Evolutionary conservation across 2,113 vertebrate species (phyloP).

Genomic region (Caretta caretta): DNA sequence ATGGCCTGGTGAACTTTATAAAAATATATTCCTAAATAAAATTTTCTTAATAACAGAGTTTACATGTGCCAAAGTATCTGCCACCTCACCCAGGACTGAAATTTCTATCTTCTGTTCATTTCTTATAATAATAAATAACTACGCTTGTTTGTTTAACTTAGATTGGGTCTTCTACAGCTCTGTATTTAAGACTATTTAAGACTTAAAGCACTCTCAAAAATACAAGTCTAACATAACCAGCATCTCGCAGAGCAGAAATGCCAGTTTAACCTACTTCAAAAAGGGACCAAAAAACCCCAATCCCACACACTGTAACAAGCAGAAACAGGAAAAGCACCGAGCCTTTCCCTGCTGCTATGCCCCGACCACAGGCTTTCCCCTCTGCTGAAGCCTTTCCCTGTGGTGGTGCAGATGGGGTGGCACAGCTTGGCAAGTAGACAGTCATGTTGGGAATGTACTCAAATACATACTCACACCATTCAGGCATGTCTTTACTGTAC

Average conservation of each 20-base stretch:
- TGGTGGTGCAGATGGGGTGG: too few species aligned
- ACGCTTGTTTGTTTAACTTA: neutral
- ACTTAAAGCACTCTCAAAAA: neutral
- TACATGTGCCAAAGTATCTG: neutral
- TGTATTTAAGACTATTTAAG: neutral
- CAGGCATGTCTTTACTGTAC: too few species aligned
- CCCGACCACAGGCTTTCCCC: too few species aligned
- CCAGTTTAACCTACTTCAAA: conserved; percentile 33
- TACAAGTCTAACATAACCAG: conserved; percentile 24
- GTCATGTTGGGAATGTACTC: too few species aligned
- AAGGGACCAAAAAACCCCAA: conserved; percentile 33
- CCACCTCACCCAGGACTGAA: neutral
- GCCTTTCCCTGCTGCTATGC: too few species aligned
- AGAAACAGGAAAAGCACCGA: conserved; percentile 45
- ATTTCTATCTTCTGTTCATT: neutral
- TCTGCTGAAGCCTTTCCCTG: too few species aligned
- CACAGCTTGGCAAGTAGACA: too few species aligned
- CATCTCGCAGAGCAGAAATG: neutral
- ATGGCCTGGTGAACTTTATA: neutral
- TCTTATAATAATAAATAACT: neutral
- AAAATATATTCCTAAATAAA: neutral
- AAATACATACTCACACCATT: too few species aligned
- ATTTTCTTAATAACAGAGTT: neutral
- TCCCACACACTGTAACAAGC: conserved; percentile 34
- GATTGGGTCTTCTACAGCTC: neutral